Evolutionary conservation across 2,113 vertebrate genomes (phyloP).

Genomic region (Axis porcinus): DNA sequence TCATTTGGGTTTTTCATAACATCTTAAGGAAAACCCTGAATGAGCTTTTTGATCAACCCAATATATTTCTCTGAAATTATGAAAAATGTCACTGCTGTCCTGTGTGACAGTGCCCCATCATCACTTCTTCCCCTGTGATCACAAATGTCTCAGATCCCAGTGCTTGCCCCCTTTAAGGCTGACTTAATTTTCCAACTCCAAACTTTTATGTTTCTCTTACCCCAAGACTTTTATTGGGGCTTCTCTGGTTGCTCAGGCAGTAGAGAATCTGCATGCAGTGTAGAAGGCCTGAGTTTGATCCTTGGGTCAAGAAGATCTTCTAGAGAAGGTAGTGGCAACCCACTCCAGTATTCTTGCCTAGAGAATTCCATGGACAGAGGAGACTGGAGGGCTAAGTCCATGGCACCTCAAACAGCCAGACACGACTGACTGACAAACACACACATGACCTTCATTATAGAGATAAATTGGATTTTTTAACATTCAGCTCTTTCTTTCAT

Average conservation of each 20-base stretch:
- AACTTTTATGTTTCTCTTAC: background rate
- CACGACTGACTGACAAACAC: accelerated
- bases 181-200: background rate
- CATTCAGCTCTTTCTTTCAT: background rate
- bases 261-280: background rate
- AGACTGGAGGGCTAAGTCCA: background rate
- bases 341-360: background rate
- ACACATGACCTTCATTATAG: background rate
- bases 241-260: background rate
- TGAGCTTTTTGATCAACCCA: background rate
- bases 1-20: background rate
- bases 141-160: background rate
- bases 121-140: background rate
- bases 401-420: background rate
- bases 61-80: background rate
- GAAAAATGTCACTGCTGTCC: background rate
- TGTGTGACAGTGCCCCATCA: background rate
- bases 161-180: background rate
- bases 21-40: background rate
- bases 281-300: background rate
- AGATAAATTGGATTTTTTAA: background rate
- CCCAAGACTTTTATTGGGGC: background rate
- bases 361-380: background rate
- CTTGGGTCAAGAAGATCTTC: background rate
- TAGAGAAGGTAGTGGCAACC: background rate